phyloP scores from a whole-genome alignment of 2,113 vertebrate genomes.

The Eptesicus fuscus region DNA sequence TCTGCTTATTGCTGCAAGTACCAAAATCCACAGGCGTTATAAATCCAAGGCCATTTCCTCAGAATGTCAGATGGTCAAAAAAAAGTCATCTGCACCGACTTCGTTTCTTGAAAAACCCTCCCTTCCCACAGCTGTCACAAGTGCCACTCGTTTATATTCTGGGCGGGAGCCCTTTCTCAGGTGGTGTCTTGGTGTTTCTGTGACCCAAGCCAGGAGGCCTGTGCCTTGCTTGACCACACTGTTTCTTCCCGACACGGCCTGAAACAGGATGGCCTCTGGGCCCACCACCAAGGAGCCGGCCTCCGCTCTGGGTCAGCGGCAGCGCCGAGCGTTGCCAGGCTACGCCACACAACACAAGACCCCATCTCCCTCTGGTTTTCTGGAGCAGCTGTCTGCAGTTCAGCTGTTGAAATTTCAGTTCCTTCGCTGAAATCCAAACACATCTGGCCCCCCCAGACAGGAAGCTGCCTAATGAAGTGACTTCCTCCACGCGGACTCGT shows the following conservation, averaged over 20 bases:
- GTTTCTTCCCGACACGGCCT: not conserved
- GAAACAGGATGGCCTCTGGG: not conserved
- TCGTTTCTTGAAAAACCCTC: not conserved
- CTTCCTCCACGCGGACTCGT: not conserved
- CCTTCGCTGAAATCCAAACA: slow-evolving; percentile 44
- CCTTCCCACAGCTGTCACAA: not conserved
- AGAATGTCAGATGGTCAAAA: not conserved
- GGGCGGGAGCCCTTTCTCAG: not conserved
- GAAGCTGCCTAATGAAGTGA: not conserved
- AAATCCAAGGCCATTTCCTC: not conserved
- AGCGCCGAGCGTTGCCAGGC: slow-evolving; percentile 42
- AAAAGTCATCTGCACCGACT: not conserved
- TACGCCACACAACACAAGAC: not conserved
- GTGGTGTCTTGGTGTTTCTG: not conserved
- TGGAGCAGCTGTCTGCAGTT: slow-evolving; percentile 20
- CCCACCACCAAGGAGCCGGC: not conserved
- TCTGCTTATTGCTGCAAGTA: not conserved
- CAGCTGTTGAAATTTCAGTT: slow-evolving; percentile 23
- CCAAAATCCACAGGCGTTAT: not conserved
- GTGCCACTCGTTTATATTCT: not conserved
- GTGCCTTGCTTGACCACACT: not conserved
- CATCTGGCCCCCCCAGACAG: slow-evolving; percentile 7
- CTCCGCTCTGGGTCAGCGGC: not conserved
- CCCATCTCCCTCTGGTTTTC: slow-evolving; percentile 7
- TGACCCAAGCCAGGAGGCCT: not conserved